A percentile compares a stretch with the other conserved stretches of the same genome.
Evolutionary conservation across 2,113 vertebrate species (phyloP).

Genomic region (Tylochromis polylepis): DNA sequence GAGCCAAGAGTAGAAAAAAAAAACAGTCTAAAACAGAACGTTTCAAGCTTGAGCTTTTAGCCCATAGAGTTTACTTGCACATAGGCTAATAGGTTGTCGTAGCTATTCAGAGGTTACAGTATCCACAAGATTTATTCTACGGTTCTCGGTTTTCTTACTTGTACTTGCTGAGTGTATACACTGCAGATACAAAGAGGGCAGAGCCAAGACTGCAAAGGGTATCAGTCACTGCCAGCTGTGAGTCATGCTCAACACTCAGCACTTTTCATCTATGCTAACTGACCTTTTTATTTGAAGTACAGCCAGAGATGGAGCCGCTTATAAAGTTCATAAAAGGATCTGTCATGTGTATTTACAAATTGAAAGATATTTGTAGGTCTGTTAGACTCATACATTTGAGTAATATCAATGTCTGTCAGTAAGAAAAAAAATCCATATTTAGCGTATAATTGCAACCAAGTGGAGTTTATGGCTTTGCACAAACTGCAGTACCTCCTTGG

Average conservation of each 20-base stretch:
- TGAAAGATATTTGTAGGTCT: background rate
- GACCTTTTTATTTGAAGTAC: background rate
- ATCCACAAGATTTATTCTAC: background rate
- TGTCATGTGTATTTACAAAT: background rate
- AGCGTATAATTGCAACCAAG: background rate
- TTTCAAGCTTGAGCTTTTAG: background rate
- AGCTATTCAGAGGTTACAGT: background rate
- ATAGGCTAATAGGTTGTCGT: background rate
- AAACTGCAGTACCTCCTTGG: background rate
- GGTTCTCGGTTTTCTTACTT: background rate
- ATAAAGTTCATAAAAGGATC: background rate
- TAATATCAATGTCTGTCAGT: background rate
- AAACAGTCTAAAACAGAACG: background rate
- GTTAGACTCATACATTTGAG: background rate
- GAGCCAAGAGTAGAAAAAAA: background rate
- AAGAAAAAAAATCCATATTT: background rate
- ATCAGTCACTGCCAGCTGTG: conserved; percentile 11
- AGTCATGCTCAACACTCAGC: background rate
- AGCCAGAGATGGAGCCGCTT: background rate
- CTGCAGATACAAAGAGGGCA: background rate
- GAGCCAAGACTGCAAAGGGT: background rate
- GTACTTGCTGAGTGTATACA: background rate
- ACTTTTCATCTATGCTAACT: conserved; percentile 1
- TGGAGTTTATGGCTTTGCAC: background rate
- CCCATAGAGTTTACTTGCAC: background rate